These are phyloP conservation scores for Lasiurus cinereus DNA, from an alignment of 2,113 vertebrate genomes.

Conservation along the genomic window DNA sequence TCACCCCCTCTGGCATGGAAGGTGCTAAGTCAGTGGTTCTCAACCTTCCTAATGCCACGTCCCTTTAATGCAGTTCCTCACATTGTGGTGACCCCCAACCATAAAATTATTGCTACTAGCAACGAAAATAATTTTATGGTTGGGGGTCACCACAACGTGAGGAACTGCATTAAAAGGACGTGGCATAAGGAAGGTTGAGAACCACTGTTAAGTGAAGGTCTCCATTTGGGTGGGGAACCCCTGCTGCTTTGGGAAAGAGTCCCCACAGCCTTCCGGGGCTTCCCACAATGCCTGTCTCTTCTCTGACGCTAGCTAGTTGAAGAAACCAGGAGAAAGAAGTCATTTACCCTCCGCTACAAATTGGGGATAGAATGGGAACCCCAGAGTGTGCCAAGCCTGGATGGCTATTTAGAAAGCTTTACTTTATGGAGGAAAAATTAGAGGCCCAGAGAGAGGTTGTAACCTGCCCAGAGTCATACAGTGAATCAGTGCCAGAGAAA, in stretches of 20 bases:
- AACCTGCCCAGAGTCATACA: background rate
- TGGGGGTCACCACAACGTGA: no score
- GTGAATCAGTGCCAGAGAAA: conserved; percentile 32
- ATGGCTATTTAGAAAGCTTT: conserved; percentile 35
- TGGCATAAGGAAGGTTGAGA: no score
- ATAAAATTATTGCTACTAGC: no score
- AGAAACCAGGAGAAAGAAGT: background rate
- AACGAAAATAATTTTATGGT: no score
- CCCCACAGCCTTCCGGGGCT: background rate
- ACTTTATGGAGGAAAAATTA: conserved; percentile 39
- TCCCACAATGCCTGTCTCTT: background rate
- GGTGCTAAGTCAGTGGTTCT: background rate
- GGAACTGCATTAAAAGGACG: no score
- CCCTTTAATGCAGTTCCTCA: no score
- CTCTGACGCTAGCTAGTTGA: background rate
- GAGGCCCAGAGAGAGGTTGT: conserved; percentile 27
- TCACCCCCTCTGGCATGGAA: background rate
- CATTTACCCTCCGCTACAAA: background rate
- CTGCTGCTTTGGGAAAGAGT: background rate
- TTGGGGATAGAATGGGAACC: background rate
- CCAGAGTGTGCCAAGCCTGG: background rate
- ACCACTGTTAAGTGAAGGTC: background rate
- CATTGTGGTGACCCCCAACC: no score
- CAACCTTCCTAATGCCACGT: no score
- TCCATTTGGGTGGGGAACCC: background rate